Percentiles rank a stretch among this genome's conserved stretches.
Evolutionary conservation across 2,888 invertebrate species (phyloP).

Genomic region (Zygogramma bicolorata): DNA sequence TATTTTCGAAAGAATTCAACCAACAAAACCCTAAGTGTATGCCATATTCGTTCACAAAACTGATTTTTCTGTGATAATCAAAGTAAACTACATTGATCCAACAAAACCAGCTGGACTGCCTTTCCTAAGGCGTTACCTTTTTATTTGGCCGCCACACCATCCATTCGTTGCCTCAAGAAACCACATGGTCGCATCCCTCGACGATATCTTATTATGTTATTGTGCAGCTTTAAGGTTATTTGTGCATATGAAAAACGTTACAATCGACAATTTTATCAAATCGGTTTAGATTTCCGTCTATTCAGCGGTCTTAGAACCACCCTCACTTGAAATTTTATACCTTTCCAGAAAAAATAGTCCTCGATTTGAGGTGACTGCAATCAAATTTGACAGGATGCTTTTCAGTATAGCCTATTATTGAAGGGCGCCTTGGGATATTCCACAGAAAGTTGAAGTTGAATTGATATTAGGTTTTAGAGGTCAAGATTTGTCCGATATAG

Average conservation of each 20-base stretch:
- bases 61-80: background rate
- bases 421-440: background rate
- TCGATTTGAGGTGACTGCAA: conserved; percentile 1
- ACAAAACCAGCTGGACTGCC: too few species aligned
- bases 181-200: conserved; percentile 46
- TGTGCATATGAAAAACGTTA: conserved; percentile 58
- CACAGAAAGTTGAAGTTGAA: background rate
- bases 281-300: conserved; percentile 37
- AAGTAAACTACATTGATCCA: too few species aligned
- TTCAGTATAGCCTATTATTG: background rate
- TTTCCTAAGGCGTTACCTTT: conserved; percentile 3
- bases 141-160: background rate
- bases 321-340: conserved; percentile 39
- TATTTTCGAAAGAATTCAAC: too few species aligned
- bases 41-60: too few species aligned
- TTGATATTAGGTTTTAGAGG: too few species aligned
- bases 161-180: conserved; percentile 19
- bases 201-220: conserved; percentile 62
- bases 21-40: too few species aligned
- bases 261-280: conserved; percentile 44
- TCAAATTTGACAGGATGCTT: conserved; percentile 15
- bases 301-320: conserved; percentile 30
- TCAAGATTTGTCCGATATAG: background rate
- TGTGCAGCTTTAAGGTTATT: conserved; percentile 61
- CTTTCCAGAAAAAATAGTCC: conserved; percentile 12